Evolutionary conservation across 1,140 invertebrate species (phyloP).

Genomic region (Heliothis subflexa): DNA sequence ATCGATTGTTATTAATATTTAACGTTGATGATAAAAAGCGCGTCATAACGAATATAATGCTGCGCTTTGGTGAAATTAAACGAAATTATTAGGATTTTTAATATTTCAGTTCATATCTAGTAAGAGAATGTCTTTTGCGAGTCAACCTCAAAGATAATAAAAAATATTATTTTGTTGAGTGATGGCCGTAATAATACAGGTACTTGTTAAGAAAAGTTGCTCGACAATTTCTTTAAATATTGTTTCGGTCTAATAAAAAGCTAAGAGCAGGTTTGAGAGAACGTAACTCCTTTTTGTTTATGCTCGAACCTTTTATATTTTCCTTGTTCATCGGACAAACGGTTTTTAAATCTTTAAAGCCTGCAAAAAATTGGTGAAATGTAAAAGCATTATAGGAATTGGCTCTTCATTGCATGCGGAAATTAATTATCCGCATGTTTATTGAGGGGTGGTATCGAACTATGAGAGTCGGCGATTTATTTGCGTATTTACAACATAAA

Average conservation of each 20-base stretch:
- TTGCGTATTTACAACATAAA: not conserved
- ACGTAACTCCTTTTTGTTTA: conserved; percentile 41
- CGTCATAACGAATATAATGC: too few relatives aligned
- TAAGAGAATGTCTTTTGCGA: conserved; percentile 15
- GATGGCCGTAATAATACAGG: conserved; percentile 12
- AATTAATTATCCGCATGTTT: conserved; percentile 36
- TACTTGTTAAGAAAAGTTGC: conserved; percentile 36
- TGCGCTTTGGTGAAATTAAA: too few relatives aligned
- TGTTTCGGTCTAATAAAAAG: conserved; percentile 30
- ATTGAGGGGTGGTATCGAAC: not conserved
- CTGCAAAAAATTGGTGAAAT: conserved; percentile 60
- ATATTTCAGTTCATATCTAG: conserved; percentile 22
- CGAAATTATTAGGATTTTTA: not conserved
- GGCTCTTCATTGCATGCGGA: conserved; percentile 32
- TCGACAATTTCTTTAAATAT: conserved; percentile 33
- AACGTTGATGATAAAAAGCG: not conserved
- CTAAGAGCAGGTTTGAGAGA: conserved; percentile 25
- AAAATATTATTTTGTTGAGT: conserved; percentile 17
- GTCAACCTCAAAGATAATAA: conserved; percentile 20
- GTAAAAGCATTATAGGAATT: conserved; percentile 53
- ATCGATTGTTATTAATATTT: conserved; percentile 19
- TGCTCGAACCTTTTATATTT: conserved; percentile 62
- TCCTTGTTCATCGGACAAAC: conserved; percentile 67
- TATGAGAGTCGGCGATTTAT: not conserved
- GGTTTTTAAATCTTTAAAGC: conserved; percentile 68